Conservation (phyloP, 1,140 invertebrate genomes). For the Drosophila mayri region DNA sequence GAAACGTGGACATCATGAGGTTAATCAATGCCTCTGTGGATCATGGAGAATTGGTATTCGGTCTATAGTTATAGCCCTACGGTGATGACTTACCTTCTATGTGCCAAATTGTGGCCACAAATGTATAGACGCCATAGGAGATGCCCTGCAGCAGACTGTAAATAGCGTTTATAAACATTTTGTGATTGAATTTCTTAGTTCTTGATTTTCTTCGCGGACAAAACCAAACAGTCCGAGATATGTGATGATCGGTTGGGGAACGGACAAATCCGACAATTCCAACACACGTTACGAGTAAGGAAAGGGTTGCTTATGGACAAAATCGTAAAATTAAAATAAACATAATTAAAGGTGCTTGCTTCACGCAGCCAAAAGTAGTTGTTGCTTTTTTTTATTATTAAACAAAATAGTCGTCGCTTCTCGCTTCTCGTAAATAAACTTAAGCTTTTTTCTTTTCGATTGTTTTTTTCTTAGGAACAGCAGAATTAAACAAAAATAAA, state of each 20-base stretch:
- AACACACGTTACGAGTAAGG: background rate
- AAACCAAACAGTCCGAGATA: conserved; percentile 3
- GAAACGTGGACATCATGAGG: conserved; percentile 61
- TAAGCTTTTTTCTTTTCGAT: conserved; percentile 61
- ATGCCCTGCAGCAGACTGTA: conserved; percentile 50
- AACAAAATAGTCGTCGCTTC: conserved; percentile 77
- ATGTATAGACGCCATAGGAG: conserved; percentile 38
- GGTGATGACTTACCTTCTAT: conserved; percentile 53
- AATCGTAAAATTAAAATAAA: conserved; percentile 3
- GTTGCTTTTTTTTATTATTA: conserved; percentile 66
- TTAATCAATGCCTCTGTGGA: conserved; percentile 52
- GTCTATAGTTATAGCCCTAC: too few species aligned
- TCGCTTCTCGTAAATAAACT: conserved; percentile 65
- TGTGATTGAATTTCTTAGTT: background rate
- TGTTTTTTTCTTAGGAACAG: conserved; percentile 71
- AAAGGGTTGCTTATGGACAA: conserved; percentile 10
- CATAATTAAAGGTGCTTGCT: conserved; percentile 51
- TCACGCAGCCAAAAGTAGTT: conserved; percentile 58
- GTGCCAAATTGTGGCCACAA: conserved; percentile 41
- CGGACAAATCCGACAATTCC: too few species aligned
- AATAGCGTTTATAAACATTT: conserved; percentile 38
- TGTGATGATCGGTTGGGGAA: background rate
- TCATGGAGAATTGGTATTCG: too few species aligned
- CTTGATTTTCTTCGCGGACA: background rate
- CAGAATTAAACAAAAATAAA: conserved; percentile 77